Percentiles rank a stretch among this genome's conserved stretches.
phyloP scores from a whole-genome alignment of 2,888 invertebrate genomes.

The Chironomus tentans region DNA sequence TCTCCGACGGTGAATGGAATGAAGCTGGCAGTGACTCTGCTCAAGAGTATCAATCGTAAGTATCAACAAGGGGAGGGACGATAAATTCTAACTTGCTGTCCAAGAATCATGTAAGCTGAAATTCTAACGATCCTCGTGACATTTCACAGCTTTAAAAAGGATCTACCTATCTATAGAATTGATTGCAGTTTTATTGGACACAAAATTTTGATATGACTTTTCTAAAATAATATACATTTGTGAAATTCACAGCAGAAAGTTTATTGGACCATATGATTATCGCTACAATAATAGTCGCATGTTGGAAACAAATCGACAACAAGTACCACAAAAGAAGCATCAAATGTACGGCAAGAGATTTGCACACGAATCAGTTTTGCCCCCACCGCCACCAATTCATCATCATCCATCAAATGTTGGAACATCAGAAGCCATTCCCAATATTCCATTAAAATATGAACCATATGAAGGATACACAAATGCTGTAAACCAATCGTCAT shows the following conservation, averaged over 20 bases:
- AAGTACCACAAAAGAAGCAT: slow-evolving; percentile 80
- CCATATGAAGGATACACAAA: slow-evolving; percentile 43
- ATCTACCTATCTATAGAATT: too few species aligned
- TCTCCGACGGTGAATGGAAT: slow-evolving; percentile 86
- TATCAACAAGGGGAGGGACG: too few species aligned
- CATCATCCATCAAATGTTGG: slow-evolving; percentile 6
- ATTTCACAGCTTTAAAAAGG: too few species aligned
- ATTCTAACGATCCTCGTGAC: too few species aligned
- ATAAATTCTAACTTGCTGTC: too few species aligned
- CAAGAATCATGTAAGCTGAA: too few species aligned
- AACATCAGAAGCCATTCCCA: neutral
- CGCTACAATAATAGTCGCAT: slow-evolving; percentile 47
- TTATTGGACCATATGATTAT: slow-evolving; percentile 58
- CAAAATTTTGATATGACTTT: too few species aligned
- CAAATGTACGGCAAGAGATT: slow-evolving; percentile 86
- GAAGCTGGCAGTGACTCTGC: slow-evolving; percentile 78
- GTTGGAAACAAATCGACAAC: slow-evolving; percentile 46
- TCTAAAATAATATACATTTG: too few species aligned
- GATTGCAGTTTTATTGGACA: too few species aligned
- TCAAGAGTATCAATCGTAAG: slow-evolving; percentile 55
- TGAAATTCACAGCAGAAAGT: slow-evolving; percentile 18
- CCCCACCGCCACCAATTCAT: slow-evolving; percentile 7
- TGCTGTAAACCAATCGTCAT: slow-evolving; percentile 33
- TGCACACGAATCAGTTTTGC: slow-evolving; percentile 50
- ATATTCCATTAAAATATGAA: slow-evolving; percentile 48